Base-by-base conservation (phyloP, 2,888 invertebrate genomes). In the Volucella inanis region DNA sequence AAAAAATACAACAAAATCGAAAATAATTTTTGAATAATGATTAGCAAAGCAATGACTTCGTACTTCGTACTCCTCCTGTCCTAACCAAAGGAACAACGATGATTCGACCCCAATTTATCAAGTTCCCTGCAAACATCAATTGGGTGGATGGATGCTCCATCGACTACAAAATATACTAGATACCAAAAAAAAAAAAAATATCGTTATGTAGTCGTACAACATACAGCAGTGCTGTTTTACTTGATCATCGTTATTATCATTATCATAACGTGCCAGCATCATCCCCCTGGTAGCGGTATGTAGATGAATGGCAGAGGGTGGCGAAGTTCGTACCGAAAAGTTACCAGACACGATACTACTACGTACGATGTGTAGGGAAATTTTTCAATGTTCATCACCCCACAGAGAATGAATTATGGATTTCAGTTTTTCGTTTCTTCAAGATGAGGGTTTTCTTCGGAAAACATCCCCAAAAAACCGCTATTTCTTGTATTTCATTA, bases 371-470 rank as follows among this genome's bases (percentile, higher is more conserved):
- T 83, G 72, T 50, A 47, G 45, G 72, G 38, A 74, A 68, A 80
- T 80, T 84, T 84, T 80, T 84, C 80, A 79, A 81, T 77, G 81
- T 68, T 81, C 85, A 75, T 65, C 81, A 72, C 71, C 72, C 67
- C 71, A 43, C 52, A 65, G 64, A 68, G 71, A 83, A 91, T 90
- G 91, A 90, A 90, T 90, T 91, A 90, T 91, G 88, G 89, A 88
- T 89, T 88, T 87, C 89, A 83, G 83, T 70, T 78, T 74, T 61
- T 75, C 62, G 79, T 55, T 71, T 50, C 62, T 68, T 78, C 64
- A 62, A 68, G 78, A 78, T 68, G 43, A 62, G 47, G 38, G 55
- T 52, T 55, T 10, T 74, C 75, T 80, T 64, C 64, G 52, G 31
- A 71, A 45, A 55, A 12, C 62, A 59, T 50, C 39, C 45, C 54